A percentile compares a stretch with the other conserved stretches of the same genome.
Evolutionary conservation across 1,140 invertebrate species (phyloP).

Genomic region (Heliothis subflexa): DNA sequence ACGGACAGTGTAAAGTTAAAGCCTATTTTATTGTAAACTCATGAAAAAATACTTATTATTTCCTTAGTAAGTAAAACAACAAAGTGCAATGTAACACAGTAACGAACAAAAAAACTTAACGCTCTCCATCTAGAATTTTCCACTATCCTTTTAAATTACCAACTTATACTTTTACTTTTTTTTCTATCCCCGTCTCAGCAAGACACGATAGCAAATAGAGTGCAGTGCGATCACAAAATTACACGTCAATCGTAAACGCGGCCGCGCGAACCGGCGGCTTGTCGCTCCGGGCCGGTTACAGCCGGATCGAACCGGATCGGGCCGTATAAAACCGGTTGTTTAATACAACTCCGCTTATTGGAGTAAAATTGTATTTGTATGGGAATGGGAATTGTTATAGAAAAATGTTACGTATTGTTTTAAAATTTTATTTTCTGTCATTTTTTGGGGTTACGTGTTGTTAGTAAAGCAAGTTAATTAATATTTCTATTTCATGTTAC

Average conservation of each 20-base stretch:
- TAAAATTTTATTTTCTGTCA: neutral
- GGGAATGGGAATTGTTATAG: neutral
- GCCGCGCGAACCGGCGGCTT: constrained; percentile 62
- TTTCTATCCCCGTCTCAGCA: constrained; percentile 27
- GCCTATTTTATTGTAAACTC: no score
- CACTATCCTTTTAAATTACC: constrained; percentile 28
- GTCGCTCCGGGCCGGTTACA: constrained; percentile 61
- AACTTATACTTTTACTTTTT: constrained; percentile 43
- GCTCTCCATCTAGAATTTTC: constrained; percentile 5
- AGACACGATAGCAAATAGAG: constrained; percentile 51
- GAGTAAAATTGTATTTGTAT: constrained; percentile 31
- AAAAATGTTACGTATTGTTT: neutral
- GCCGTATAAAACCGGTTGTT: constrained; percentile 56
- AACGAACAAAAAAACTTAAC: constrained; percentile 1
- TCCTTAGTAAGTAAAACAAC: neutral
- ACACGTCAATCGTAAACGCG: constrained; percentile 76
- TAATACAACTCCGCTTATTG: constrained; percentile 17
- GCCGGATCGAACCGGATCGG: constrained; percentile 54
- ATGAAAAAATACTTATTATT: no score
- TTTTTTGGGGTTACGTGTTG: neutral
- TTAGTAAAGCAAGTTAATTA: no score
- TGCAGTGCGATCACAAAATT: constrained; percentile 64
- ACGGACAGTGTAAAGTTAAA: no score
- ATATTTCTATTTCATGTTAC: no score
- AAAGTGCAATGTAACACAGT: neutral